phyloP scores from a whole-genome alignment of 2,888 invertebrate species.

The Hartigia nigra region DNA sequence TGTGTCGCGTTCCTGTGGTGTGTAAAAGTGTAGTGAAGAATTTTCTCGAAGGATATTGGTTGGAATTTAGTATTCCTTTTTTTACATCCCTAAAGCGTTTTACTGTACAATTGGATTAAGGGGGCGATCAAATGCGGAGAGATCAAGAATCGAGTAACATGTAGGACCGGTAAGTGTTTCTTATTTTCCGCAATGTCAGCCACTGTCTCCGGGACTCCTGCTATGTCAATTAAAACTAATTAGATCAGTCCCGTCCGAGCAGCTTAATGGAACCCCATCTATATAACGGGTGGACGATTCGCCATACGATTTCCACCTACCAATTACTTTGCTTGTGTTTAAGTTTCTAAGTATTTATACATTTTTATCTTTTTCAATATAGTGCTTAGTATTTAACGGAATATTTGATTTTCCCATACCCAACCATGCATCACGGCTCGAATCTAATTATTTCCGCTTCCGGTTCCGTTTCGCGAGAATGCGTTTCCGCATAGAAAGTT shows the following conservation, averaged over 20 bases:
- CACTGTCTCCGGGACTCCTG: not conserved
- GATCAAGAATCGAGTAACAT: not conserved
- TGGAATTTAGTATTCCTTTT: not conserved
- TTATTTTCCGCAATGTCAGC: not conserved
- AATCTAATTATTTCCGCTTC: not conserved
- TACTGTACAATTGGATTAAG: not conserved
- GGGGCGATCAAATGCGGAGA: not conserved
- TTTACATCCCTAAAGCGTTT: not conserved
- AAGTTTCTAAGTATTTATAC: not conserved
- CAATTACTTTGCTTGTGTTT: not conserved
- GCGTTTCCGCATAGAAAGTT: not conserved
- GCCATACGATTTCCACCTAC: not conserved
- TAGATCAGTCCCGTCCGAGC: not conserved
- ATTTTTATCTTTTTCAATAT: not conserved
- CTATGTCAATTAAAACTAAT: not conserved
- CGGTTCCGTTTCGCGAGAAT: not conserved
- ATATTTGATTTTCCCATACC: not conserved
- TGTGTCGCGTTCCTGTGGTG: not conserved
- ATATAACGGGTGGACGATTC: not conserved
- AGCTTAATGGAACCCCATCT: not conserved
- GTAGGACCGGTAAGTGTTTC: slow-evolving; percentile 1
- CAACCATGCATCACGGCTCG: not conserved
- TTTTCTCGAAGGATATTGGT: not conserved
- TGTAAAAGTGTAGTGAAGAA: not conserved
- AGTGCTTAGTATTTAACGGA: not conserved